phyloP scores from a whole-genome alignment of 2,113 vertebrate genomes.

The Sinocyclocheilus anshuiensis region DNA sequence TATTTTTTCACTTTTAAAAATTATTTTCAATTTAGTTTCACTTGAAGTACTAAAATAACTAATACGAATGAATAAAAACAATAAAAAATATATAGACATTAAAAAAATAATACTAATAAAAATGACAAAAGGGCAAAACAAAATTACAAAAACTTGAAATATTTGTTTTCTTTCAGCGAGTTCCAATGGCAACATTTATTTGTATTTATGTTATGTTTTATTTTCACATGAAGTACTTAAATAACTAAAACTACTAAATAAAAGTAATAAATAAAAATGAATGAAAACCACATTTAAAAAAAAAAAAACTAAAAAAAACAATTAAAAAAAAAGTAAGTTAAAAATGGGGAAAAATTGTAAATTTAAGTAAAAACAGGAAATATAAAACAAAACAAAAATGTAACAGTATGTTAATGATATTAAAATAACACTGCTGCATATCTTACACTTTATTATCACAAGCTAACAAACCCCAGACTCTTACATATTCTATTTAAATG shows the following conservation, averaged over 20 bases:
- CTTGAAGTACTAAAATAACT: background rate
- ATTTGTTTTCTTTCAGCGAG: too few species aligned
- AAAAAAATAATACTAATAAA: background rate
- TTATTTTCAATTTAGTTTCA: too few species aligned
- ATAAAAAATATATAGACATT: background rate
- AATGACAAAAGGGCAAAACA: background rate
- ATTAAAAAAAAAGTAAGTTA: too few species aligned
- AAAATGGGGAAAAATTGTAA: too few species aligned
- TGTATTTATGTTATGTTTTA: too few species aligned
- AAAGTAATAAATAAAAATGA: background rate
- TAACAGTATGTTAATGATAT: background rate
- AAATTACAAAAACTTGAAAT: background rate
- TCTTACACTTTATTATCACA: background rate
- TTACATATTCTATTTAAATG: background rate
- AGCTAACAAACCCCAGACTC: too few species aligned
- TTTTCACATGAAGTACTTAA: too few species aligned
- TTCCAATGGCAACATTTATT: too few species aligned
- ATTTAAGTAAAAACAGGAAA: background rate
- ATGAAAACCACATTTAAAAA: background rate
- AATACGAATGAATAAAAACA: too few species aligned
- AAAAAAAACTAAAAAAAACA: background rate
- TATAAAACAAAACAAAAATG: background rate
- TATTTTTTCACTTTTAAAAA: too few species aligned
- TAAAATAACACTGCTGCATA: background rate
- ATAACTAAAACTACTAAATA: too few species aligned